A percentile compares a stretch with the other conserved stretches of the same genome.
Evolutionary conservation across 2,113 vertebrate species (phyloP).

Genomic region (Oplegnathus fasciatus): DNA sequence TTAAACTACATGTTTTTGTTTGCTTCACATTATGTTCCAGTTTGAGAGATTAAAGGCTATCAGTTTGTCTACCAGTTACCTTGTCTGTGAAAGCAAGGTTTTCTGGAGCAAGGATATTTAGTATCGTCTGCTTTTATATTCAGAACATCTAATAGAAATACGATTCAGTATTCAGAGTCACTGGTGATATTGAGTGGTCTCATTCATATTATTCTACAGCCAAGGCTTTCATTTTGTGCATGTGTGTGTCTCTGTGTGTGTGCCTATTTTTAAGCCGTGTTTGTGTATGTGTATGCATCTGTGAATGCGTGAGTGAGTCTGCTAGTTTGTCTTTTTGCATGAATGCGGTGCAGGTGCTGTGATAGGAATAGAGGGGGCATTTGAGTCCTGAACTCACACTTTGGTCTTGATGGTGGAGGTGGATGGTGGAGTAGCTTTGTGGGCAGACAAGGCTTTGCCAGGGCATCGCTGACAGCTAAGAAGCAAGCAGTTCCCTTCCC

Average conservation of each 20-base stretch:
- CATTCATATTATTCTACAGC: conserved; percentile 15
- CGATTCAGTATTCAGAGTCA: conserved; percentile 25
- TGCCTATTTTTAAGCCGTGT: too few relatives aligned
- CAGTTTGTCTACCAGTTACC: conserved; percentile 35
- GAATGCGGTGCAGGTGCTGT: neutral
- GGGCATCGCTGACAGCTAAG: conserved; percentile 61
- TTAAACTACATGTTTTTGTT: conserved; percentile 35
- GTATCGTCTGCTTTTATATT: conserved; percentile 39
- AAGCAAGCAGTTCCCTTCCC: conserved; percentile 54
- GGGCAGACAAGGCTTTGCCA: conserved; percentile 39
- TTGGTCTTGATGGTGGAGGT: conserved; percentile 36
- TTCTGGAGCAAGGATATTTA: conserved; percentile 52
- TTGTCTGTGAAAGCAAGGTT: conserved; percentile 41
- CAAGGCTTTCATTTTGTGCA: conserved; percentile 46
- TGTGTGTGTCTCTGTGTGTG: neutral
- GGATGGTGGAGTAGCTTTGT: conserved; percentile 49
- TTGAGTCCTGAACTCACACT: conserved; percentile 47
- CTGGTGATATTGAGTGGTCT: conserved; percentile 28
- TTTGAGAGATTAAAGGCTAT: conserved; percentile 27
- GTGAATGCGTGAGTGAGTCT: conserved; percentile 10
- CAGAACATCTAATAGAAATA: conserved; percentile 39
- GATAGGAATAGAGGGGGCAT: conserved; percentile 31
- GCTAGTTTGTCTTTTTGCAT: conserved; percentile 38
- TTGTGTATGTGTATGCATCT: neutral
- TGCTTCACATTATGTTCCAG: conserved; percentile 31